These are phyloP conservation scores for Condylostylus longicornis DNA, from an alignment of 1,140 invertebrate species.

Conservation along the genomic window DNA sequence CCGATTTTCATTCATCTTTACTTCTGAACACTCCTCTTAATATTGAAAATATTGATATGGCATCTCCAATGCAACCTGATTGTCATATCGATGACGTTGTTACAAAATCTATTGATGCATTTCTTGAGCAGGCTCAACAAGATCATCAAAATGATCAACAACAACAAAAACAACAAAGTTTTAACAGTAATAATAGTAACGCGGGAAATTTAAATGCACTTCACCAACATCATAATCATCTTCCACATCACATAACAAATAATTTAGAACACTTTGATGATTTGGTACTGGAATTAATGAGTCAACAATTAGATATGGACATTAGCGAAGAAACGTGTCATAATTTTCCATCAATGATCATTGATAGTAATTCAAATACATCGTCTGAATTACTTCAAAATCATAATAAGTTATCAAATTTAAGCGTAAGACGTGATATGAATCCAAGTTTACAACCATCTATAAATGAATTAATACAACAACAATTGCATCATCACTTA, in stretches of 20 bases:
- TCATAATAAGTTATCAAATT: not conserved
- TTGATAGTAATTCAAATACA: not conserved
- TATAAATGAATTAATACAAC: conserved; percentile 22
- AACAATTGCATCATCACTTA: conserved; percentile 5
- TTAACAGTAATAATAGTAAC: not conserved
- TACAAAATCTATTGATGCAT: conserved; percentile 26
- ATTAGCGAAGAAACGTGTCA: conserved; percentile 22
- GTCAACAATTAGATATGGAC: conserved; percentile 31
- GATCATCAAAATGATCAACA: conserved; percentile 13
- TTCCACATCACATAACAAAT: not conserved
- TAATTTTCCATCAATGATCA: not conserved
- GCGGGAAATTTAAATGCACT: no score
- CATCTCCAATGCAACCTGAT: conserved; percentile 21
- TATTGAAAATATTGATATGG: conserved; percentile 28
- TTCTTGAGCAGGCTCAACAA: conserved; percentile 23
- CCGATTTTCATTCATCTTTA: conserved; percentile 1
- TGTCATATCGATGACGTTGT: conserved; percentile 18
- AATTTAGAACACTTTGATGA: conserved; percentile 30
- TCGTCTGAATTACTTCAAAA: not conserved
- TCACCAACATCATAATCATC: not conserved
- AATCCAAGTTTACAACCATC: conserved; percentile 28
- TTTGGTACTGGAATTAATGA: conserved; percentile 29
- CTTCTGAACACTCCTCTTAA: conserved; percentile 8
- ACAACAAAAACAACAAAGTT: conserved; percentile 11
- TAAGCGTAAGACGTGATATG: conserved; percentile 15